phyloP scores from a whole-genome alignment of 2,888 invertebrate species.

The Seira sanloemensis region DNA sequence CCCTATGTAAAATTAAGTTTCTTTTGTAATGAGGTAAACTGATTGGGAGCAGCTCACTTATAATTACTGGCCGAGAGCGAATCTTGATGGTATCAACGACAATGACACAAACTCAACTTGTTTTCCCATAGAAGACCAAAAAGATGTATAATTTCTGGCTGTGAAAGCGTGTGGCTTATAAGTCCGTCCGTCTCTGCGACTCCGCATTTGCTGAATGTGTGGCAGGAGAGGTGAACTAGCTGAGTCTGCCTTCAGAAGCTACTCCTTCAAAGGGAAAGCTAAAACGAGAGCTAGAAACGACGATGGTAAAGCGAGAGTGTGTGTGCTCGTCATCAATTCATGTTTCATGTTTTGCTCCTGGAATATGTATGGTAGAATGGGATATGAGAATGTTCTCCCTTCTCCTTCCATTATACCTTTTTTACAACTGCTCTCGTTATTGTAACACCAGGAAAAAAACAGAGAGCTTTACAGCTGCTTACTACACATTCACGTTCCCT shows the following conservation, averaged over 20 bases:
- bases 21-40: slow-evolving; percentile 34
- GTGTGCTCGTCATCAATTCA: slow-evolving; percentile 1
- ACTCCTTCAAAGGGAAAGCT: too few relatives aligned
- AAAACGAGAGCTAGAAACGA: too few relatives aligned
- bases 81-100: not conserved
- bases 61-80: not conserved
- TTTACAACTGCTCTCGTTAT: not conserved
- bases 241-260: not conserved
- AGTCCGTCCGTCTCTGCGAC: slow-evolving; percentile 19
- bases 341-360: not conserved
- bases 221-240: slow-evolving; percentile 1
- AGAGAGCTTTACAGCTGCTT: not conserved
- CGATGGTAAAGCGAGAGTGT: not conserved
- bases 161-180: slow-evolving; percentile 31
- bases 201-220: slow-evolving; percentile 53
- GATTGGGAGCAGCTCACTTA: slow-evolving; percentile 34
- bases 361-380: not conserved
- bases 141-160: not conserved
- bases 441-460: not conserved
- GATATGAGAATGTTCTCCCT: not conserved
- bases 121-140: not conserved
- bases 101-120: not conserved
- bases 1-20: slow-evolving; percentile 20
- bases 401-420: not conserved
- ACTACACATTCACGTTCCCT: not conserved